Conservation (phyloP, 2,797 vertebrate species). For the Gadopsis bispinosus region DNA sequence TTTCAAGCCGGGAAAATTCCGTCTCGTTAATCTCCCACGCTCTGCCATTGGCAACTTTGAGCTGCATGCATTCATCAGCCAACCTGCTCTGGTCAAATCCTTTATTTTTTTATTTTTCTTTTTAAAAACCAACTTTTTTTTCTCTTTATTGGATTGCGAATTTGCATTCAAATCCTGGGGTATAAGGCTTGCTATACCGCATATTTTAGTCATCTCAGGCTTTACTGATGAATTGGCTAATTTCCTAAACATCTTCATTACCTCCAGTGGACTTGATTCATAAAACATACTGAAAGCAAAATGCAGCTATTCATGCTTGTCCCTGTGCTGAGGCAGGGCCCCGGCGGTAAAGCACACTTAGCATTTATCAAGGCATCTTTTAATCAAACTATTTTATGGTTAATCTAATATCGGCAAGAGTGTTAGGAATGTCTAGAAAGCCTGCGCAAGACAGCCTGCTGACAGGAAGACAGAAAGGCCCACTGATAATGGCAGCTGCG, state of each 20-base stretch:
- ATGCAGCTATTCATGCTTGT: slow-evolving; percentile 36
- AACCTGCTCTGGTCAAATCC: slow-evolving; percentile 76
- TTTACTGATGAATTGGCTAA: slow-evolving; percentile 57
- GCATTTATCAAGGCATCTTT: slow-evolving; percentile 78
- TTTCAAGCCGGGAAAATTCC: slow-evolving; percentile 83
- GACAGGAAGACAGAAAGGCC: slow-evolving; percentile 78
- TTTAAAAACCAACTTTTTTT: slow-evolving; percentile 27
- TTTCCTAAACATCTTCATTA: slow-evolving; percentile 65
- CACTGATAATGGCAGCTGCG: slow-evolving; percentile 68
- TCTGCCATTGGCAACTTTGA: slow-evolving; percentile 84
- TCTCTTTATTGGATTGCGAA: slow-evolving; percentile 47
- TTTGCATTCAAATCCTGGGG: slow-evolving; percentile 49
- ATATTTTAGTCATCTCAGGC: slow-evolving; percentile 41
- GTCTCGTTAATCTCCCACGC: slow-evolving; percentile 86
- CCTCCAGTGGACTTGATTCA: slow-evolving; percentile 41
- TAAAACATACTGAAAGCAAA: slow-evolving; percentile 59
- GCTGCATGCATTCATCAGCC: slow-evolving; percentile 84
- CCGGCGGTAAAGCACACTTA: slow-evolving; percentile 50
- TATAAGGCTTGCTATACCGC: slow-evolving; percentile 24
- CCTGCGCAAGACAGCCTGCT: slow-evolving; percentile 43
- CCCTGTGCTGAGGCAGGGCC: slow-evolving; percentile 26
- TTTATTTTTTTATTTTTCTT: slow-evolving; percentile 11
- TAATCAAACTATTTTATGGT: slow-evolving; percentile 82
- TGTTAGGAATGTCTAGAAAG: slow-evolving; percentile 66
- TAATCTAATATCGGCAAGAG: slow-evolving; percentile 73